phyloP scores from a whole-genome alignment of 2,888 invertebrate species.

The Stenotaenia linearis region DNA sequence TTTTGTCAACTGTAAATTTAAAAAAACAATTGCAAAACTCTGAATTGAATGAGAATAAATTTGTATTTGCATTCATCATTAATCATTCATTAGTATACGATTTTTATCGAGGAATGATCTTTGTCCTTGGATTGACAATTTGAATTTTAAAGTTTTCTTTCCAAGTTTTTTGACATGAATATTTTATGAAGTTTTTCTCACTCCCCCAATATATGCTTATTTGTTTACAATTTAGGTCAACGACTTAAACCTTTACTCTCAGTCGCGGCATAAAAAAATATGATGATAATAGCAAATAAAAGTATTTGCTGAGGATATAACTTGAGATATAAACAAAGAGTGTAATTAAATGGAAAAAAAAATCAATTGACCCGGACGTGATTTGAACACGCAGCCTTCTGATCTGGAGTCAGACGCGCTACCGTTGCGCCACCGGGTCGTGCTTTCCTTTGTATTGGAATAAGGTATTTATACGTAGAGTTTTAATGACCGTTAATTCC shows the following conservation, averaged over 20 bases:
- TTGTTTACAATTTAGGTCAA: background rate
- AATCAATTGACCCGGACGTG: conserved; percentile 21
- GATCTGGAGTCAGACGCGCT: conserved; percentile 30
- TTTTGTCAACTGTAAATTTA: background rate
- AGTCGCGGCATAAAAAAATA: background rate
- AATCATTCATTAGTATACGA: background rate
- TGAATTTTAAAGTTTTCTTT: background rate
- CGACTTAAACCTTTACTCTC: background rate
- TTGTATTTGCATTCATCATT: background rate
- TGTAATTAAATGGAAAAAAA: background rate
- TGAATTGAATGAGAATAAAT: too few species aligned
- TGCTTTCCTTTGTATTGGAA: background rate
- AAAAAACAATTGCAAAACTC: too few species aligned
- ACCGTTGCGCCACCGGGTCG: conserved; percentile 29
- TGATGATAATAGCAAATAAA: background rate
- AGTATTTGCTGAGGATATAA: background rate
- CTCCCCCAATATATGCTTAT: background rate
- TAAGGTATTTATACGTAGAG: background rate
- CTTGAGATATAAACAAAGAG: background rate
- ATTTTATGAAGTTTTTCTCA: background rate
- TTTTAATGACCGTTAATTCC: too few species aligned
- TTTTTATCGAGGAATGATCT: background rate
- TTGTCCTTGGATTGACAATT: background rate
- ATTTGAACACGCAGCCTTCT: conserved; percentile 30
- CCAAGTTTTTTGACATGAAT: background rate